A percentile compares a stretch with the other conserved stretches of the same genome.
These are phyloP conservation scores for Melanotaenia parkinsoni DNA, from an alignment of 2,797 vertebrate species.

Conservation along the genomic window DNA sequence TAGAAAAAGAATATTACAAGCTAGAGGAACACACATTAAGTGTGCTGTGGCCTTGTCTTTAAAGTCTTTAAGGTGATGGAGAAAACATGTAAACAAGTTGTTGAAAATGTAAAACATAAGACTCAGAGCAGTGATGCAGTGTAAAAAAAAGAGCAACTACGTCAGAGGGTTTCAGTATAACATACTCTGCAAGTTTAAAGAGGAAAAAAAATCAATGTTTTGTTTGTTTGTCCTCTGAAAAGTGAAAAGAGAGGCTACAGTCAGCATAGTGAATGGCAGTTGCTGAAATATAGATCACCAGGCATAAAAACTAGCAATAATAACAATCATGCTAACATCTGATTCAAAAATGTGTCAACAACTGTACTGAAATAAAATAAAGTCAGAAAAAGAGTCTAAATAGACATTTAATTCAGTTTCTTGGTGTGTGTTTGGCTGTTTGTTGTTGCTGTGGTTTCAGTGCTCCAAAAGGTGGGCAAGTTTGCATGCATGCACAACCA, in stretches of 20 bases:
- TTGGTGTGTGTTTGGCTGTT: not conserved
- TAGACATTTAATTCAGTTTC: not conserved
- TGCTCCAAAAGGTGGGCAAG: conserved; percentile 3
- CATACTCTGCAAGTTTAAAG: conserved; percentile 1
- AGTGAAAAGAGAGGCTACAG: not conserved
- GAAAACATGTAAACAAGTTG: conserved; percentile 36
- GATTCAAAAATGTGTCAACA: too few relatives aligned
- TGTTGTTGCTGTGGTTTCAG: conserved; percentile 3
- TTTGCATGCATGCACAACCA: conserved; percentile 19
- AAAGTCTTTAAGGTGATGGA: not conserved
- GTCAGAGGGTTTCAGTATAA: not conserved
- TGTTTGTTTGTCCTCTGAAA: conserved; percentile 1
- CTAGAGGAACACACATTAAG: conserved; percentile 8
- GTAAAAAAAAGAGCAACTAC: not conserved
- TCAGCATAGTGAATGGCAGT: not conserved
- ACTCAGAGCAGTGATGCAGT: conserved; percentile 2
- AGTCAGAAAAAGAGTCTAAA: not conserved
- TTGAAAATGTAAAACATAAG: conserved; percentile 7
- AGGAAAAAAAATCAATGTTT: conserved; percentile 19
- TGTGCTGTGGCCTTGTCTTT: not conserved
- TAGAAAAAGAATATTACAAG: not conserved
- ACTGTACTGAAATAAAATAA: too few relatives aligned
- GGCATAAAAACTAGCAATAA: not conserved
- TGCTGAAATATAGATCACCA: not conserved
- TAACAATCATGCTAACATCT: not conserved